Base-by-base conservation (phyloP, 2,797 vertebrate species). In the Cossypha dichroa region DNA sequence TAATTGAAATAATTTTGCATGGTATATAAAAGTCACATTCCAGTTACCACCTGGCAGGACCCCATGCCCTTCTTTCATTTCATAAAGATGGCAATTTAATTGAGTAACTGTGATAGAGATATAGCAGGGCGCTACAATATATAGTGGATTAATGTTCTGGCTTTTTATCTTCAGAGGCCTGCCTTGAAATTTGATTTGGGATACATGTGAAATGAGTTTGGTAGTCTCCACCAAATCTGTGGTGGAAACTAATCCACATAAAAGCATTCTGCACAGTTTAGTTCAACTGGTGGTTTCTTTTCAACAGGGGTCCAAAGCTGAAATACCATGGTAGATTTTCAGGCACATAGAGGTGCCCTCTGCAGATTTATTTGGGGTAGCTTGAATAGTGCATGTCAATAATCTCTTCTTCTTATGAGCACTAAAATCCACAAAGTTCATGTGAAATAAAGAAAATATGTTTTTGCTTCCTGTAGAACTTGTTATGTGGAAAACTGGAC, bases 1-100 rank as follows among this genome's bases (percentile, higher is more conserved):
- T 88, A 94, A 95, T 31, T 91, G 88, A 95, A 96, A 96, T 92
- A 46, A 93, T 96, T 95, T 96, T 96, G n/a, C 43, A 68, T 17
- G 80, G n/a, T 28, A 83, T 91, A 97, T 96, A 95, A 88, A 67
- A 90, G 80, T 80, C 33, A 21, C 74, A 88, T 92, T 55, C 72
- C 62, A 75, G 85, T 94, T 96, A 85, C 92, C 69, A 96, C 46
- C 52, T 95, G 76, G 73, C 73, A 94, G 78, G 62, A 96, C 90
- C 19, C 41, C 90, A 84, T 95, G 68, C 43, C 60, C 66, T 90
- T 86, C 67, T 79, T 91, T 90, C 64, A 85, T 95, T 95, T 70
- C 34, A 62, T 49, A 88, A 84, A 93, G 68, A 93, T 70, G 41
- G n/a, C 59, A 90, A 94, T 88, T 96, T 96, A 91, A 94, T 46